These are phyloP conservation scores for Drosophila glabriapex DNA, from an alignment of 2,888 invertebrate species.

Conservation along the genomic window DNA sequence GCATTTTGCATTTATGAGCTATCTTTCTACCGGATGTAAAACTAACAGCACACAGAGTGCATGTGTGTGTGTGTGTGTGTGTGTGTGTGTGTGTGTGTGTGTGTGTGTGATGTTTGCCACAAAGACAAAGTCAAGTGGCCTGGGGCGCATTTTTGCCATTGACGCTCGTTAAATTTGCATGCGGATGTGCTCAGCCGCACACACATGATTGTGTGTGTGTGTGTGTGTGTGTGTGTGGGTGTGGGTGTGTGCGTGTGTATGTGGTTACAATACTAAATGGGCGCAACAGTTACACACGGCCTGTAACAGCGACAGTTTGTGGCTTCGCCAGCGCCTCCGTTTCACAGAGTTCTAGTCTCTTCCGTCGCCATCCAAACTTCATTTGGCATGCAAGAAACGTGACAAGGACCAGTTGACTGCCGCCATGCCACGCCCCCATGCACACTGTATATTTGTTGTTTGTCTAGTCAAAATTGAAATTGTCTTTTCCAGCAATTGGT, in stretches of 20 bases:
- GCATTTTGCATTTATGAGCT: constrained; percentile 52
- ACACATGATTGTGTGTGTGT: constrained; percentile 1
- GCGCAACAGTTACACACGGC: constrained; percentile 54
- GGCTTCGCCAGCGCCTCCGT: constrained; percentile 41
- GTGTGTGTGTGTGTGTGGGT: not conserved
- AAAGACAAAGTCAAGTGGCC: constrained; percentile 73
- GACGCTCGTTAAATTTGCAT: constrained; percentile 81
- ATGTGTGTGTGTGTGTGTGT: constrained; percentile 27
- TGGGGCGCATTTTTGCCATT: constrained; percentile 69
- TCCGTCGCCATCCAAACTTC: constrained; percentile 52
- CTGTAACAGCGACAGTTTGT: constrained; percentile 47
- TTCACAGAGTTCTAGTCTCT: constrained; percentile 36
- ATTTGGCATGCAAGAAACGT: constrained; percentile 76
- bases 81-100: constrained; percentile 16
- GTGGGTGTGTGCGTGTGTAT: constrained; percentile 6
- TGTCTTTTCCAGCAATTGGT: constrained; percentile 54
- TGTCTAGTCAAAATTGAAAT: constrained; percentile 67
- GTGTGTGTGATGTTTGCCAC: constrained; percentile 49
- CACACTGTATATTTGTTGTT: constrained; percentile 34
- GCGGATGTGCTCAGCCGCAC: constrained; percentile 45
- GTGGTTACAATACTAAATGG: constrained; percentile 42
- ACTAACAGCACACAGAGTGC: constrained; percentile 52
- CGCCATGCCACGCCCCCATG: constrained; percentile 30
- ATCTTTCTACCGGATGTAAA: constrained; percentile 62
- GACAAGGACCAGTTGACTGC: constrained; percentile 66